phyloP scores from a whole-genome alignment of 1,140 invertebrate genomes.

The Drosophila lowei region DNA sequence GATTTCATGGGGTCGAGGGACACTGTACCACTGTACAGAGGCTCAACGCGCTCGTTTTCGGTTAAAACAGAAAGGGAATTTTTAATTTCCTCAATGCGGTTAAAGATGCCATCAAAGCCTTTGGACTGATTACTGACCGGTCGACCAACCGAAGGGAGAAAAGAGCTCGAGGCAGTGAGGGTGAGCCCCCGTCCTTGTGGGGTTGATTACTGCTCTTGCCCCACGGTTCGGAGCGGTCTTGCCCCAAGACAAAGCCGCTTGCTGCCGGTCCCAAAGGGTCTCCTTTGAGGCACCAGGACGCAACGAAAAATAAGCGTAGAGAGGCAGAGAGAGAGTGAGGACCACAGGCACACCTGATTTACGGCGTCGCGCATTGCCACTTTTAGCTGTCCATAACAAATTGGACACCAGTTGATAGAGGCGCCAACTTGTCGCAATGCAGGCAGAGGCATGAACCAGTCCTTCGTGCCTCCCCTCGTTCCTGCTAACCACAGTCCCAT shows the following conservation, averaged over 20 bases:
- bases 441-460: conserved; percentile 25
- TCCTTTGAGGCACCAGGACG: conserved; percentile 28
- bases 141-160: too few relatives aligned
- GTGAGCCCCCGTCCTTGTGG: too few relatives aligned
- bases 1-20: too few relatives aligned
- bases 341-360: conserved; percentile 54
- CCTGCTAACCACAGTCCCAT: not conserved
- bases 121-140: conserved; percentile 2
- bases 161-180: too few relatives aligned
- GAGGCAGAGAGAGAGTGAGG: not conserved
- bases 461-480: conserved; percentile 4
- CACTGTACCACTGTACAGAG: not conserved
- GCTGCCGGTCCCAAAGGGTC: conserved; percentile 15
- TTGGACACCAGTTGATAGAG: conserved; percentile 79
- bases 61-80: conserved; percentile 11
- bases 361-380: conserved; percentile 68
- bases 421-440: conserved; percentile 73
- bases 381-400: conserved; percentile 78
- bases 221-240: conserved; percentile 20
- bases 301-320: not conserved
- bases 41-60: not conserved
- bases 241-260: conserved; percentile 46
- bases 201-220: too few relatives aligned
- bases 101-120: conserved; percentile 3
- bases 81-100: conserved; percentile 5